Evolutionary conservation across 2,113 vertebrate species (phyloP), one percentile per base, ranked within the genome.

Genomic region (Notechis scutatus): DNA sequence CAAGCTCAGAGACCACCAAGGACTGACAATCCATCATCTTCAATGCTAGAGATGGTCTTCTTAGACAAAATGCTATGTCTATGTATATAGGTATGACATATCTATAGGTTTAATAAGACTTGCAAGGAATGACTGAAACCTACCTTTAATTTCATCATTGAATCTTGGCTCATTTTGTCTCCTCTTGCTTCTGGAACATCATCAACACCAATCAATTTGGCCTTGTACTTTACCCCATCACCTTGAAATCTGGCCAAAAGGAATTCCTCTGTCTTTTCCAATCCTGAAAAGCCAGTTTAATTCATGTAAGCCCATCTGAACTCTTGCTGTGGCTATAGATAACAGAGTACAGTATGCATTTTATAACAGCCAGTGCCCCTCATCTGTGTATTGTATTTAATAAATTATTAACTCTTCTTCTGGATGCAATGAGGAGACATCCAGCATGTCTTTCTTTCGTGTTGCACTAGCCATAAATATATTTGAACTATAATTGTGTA

Each of bases 101-200:
- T 24, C 29, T 52, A 39, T 42, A 42, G 18, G 23, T 81, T 20
- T 90, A 12, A 7, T 9, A 81, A 11, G 55, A 54, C 69, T 26
- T 26, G 42, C 42, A 92, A 3, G 64, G 23, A 45, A 59, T 24
- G 50, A 10, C 1, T 52, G 1, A 42, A 34, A 61, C 89, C 15
- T 97, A 99, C 99, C 99, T 99, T 99, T 0, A 99, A 97, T 92
- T 99, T 99, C 99, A 99, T 99, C 99, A 99, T 99, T 87, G 99
- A 99, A 96, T 99, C 99, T 93, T 99, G 99, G 96, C 98, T 98
- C 99, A 99, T 99, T 97, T 99, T 99, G 95, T 99, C 99, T 89
- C 99, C 99, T 96, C 99, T 97, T 94, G 99, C 98, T 89, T 99
- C 98, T 0, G 98, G 96, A 29, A 99, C 98, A 69, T 99, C 99